A percentile compares a stretch with the other conserved stretches of the same genome.
Conservation (phyloP, 2,888 invertebrate species). For the Mechanitis messenoides region DNA sequence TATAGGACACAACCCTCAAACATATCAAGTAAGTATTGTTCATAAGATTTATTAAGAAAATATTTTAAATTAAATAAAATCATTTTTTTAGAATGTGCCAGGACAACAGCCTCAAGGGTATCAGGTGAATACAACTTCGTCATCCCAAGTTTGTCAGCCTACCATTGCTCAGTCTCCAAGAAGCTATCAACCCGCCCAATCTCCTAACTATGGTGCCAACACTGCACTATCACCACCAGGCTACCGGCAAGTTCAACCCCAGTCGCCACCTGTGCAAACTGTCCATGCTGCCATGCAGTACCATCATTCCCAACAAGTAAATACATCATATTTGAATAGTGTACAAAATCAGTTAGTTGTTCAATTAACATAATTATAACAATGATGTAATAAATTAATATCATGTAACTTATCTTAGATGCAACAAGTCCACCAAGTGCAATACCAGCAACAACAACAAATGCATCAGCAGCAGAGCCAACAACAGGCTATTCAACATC, state of each 20-base stretch:
- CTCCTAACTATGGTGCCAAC: constrained; percentile 63
- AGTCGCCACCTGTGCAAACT: constrained; percentile 68
- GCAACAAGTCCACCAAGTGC: constrained; percentile 70
- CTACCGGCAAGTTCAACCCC: constrained; percentile 68
- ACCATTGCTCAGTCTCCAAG: constrained; percentile 62
- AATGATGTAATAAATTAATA: neutral
- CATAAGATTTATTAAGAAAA: neutral
- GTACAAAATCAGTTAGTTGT: neutral
- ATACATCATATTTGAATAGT: constrained; percentile 6
- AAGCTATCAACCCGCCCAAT: constrained; percentile 74
- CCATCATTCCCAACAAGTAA: constrained; percentile 69
- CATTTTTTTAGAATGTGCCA: constrained; percentile 48
- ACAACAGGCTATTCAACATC: constrained; percentile 49
- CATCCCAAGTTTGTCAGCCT: constrained; percentile 68
- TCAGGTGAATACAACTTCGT: constrained; percentile 73
- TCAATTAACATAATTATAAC: neutral
- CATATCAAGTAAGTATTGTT: constrained; percentile 64
- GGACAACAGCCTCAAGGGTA: constrained; percentile 73
- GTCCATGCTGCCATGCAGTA: constrained; percentile 71
- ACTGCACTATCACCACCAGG: constrained; percentile 76
- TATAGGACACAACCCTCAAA: constrained; percentile 69
- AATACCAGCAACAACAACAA: constrained; percentile 55
- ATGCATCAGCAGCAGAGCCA: constrained; percentile 52
- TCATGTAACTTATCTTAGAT: constrained; percentile 37
- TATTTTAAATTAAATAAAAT: neutral